Evolutionary conservation across 2,113 vertebrate genomes (phyloP).

Genomic region (Rhinolophus ferrumequinum): DNA sequence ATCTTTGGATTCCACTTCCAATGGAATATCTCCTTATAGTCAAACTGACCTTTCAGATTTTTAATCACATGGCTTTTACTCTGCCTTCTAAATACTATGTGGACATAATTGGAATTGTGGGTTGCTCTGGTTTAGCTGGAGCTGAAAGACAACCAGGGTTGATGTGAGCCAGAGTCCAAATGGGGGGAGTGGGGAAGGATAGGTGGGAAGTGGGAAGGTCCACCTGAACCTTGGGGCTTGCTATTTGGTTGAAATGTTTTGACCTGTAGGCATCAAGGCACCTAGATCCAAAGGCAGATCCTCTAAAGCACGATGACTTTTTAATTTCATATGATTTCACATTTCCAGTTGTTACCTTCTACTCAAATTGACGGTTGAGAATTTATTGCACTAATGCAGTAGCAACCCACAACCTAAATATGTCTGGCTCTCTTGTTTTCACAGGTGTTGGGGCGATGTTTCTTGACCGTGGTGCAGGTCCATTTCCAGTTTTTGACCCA

Average conservation of each 20-base stretch:
- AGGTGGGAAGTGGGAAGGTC: background rate
- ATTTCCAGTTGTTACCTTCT: background rate
- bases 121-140: conserved; percentile 4
- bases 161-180: background rate
- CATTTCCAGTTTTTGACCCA: conserved; percentile 99
- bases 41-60: conserved; percentile 40
- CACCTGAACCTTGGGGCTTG: background rate
- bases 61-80: background rate
- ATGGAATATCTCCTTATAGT: conserved; percentile 12
- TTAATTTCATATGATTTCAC: background rate
- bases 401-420: background rate
- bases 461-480: conserved; percentile 98
- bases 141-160: background rate
- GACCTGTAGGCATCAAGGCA: background rate
- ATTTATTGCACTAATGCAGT: background rate
- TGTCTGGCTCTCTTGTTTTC: conserved; percentile 50
- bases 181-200: background rate
- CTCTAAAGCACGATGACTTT: conserved; percentile 5
- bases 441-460: conserved; percentile 97
- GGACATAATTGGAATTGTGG: background rate
- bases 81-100: background rate
- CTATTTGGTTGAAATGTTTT: conserved; percentile 1
- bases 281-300: background rate
- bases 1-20: conserved; percentile 51
- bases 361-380: background rate